A percentile compares a stretch with the other conserved stretches of the same genome.
phyloP scores from a whole-genome alignment of 2,888 invertebrate genomes.

The Adela reaumurella region DNA sequence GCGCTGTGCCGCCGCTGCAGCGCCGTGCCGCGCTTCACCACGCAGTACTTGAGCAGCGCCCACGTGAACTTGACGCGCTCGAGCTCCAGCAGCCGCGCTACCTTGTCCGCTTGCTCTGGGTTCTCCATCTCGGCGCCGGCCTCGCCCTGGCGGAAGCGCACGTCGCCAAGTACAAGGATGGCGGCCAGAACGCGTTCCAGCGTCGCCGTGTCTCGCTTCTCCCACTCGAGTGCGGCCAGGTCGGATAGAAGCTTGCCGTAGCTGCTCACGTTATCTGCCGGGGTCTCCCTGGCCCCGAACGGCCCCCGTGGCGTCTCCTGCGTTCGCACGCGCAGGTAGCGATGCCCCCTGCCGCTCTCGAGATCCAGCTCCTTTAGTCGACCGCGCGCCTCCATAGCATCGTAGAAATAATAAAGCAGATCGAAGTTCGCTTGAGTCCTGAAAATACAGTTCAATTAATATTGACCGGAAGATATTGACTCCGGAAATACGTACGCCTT shows the following conservation, averaged over 20 bases:
- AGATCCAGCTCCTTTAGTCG: constrained; percentile 65
- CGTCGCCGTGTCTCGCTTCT: constrained; percentile 65
- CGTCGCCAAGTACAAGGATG: constrained; percentile 75
- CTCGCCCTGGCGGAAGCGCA: constrained; percentile 67
- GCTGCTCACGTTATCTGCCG: constrained; percentile 58
- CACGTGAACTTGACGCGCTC: constrained; percentile 81
- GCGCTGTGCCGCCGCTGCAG: constrained; percentile 66
- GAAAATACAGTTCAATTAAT: constrained; percentile 20
- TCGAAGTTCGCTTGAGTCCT: constrained; percentile 88
- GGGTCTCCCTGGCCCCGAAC: constrained; percentile 62
- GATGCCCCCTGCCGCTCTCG: constrained; percentile 65
- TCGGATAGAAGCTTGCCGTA: constrained; percentile 63
- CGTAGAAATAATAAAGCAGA: constrained; percentile 86
- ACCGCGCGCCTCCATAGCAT: constrained; percentile 69
- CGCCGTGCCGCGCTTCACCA: constrained; percentile 70
- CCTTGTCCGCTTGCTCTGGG: constrained; percentile 54
- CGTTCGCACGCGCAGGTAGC: constrained; percentile 67
- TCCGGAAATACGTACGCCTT: no score
- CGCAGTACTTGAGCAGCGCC: constrained; percentile 82
- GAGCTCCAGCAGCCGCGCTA: constrained; percentile 61
- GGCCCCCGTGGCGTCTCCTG: constrained; percentile 22
- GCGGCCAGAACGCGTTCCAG: constrained; percentile 70
- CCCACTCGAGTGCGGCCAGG: constrained; percentile 66
- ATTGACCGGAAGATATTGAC: no score
- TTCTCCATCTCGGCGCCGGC: constrained; percentile 71